Evolutionary conservation across 2,888 invertebrate genomes (phyloP).

Genomic region (Rhingia campestris): DNA sequence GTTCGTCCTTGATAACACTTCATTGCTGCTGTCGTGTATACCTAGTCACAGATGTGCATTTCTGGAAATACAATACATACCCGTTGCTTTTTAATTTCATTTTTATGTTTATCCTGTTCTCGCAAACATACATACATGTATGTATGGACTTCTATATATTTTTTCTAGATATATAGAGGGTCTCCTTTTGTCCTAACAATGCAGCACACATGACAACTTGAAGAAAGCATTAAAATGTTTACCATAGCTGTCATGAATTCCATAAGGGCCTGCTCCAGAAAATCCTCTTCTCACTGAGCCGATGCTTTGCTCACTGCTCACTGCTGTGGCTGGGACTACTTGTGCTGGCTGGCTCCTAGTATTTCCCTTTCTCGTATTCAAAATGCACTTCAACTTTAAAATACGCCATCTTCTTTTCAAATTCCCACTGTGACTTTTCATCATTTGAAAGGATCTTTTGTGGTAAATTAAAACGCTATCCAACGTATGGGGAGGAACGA

Average conservation of each 20-base stretch:
- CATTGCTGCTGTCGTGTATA: conserved; percentile 32
- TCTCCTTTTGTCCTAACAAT: conserved; percentile 55
- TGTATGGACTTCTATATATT: too few species aligned
- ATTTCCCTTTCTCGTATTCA: conserved; percentile 43
- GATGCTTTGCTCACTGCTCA: too few species aligned
- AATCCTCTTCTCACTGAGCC: conserved; percentile 50
- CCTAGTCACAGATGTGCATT: conserved; percentile 56
- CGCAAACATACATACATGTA: neutral
- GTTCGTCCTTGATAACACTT: conserved; percentile 67
- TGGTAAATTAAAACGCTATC: conserved; percentile 67
- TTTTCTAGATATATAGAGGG: too few species aligned
- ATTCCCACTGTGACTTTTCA: conserved; percentile 70
- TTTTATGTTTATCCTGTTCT: conserved; percentile 3
- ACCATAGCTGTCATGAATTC: conserved; percentile 68
- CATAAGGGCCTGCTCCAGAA: conserved; percentile 70
- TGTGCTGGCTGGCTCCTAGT: conserved; percentile 28
- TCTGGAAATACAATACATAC: conserved; percentile 43
- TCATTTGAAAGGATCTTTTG: conserved; percentile 71
- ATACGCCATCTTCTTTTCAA: conserved; percentile 69
- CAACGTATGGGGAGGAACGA: conserved; percentile 23
- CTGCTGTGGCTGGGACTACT: conserved; percentile 37
- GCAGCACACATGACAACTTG: conserved; percentile 55
- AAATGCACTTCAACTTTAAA: conserved; percentile 63
- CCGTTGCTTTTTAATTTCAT: conserved; percentile 27
- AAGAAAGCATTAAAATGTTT: conserved; percentile 69